A percentile compares a stretch with the other conserved stretches of the same genome.
These are phyloP conservation scores for Stenotaenia linearis DNA, from an alignment of 2,888 invertebrate genomes.

Conservation along the genomic window DNA sequence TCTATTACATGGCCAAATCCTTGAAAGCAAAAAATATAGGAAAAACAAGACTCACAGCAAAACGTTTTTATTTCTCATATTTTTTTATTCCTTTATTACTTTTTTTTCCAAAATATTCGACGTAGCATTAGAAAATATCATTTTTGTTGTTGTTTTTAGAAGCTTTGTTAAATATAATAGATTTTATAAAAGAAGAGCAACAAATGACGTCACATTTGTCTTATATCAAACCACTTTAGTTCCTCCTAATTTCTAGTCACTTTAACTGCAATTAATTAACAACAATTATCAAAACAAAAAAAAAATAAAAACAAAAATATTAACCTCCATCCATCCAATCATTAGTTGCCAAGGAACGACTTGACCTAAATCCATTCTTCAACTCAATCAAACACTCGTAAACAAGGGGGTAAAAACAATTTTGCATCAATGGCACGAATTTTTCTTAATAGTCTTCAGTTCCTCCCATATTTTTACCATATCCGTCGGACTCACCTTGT, in stretches of 20 bases:
- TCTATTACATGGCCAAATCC: slow-evolving; percentile 7
- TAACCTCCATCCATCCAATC: not conserved
- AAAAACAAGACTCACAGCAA: not conserved
- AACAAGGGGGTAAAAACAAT: not conserved
- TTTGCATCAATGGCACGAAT: slow-evolving; percentile 19
- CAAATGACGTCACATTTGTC: slow-evolving; percentile 21
- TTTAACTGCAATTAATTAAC: not conserved
- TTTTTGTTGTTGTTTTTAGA: not conserved
- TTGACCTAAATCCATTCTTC: not conserved
- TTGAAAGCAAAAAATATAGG: not conserved
- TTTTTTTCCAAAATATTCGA: not conserved
- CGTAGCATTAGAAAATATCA: slow-evolving; percentile 1
- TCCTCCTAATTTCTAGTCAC: not conserved
- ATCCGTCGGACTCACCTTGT: slow-evolving; percentile 34
- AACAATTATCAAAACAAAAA: not conserved
- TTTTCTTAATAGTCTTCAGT: slow-evolving; percentile 31
- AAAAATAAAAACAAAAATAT: not conserved
- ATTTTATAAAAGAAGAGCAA: not conserved
- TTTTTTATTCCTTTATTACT: not conserved
- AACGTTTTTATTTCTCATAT: not conserved
- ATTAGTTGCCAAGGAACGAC: not conserved
- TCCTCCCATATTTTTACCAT: slow-evolving; percentile 36
- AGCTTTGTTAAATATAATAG: not conserved
- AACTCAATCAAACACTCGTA: not conserved
- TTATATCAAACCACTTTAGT: not conserved